These are phyloP conservation scores for Procavia capensis DNA, from an alignment of 2,113 vertebrate genomes.

Conservation along the genomic window DNA sequence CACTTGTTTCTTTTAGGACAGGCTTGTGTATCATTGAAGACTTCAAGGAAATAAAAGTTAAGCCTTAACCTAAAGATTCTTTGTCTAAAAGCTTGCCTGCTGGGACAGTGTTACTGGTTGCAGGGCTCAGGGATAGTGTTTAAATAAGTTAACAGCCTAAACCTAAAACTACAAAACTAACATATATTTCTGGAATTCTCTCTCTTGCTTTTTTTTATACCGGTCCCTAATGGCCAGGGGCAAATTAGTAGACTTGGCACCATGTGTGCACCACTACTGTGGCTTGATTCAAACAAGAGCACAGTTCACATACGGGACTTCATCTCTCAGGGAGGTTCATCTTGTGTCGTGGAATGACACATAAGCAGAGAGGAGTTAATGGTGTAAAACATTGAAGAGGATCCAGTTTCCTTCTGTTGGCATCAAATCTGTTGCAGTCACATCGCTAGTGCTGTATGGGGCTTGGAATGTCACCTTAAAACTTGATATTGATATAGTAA, in stretches of 20 bases:
- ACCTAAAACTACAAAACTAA: not conserved
- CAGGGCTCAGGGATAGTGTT: not conserved
- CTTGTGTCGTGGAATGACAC: no score
- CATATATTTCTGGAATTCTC: not conserved
- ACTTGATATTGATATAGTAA: not conserved
- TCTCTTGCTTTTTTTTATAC: not conserved
- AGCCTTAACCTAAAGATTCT: constrained; percentile 47
- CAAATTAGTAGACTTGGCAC: not conserved
- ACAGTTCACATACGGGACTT: not conserved
- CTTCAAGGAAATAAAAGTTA: constrained; percentile 60
- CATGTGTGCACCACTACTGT: not conserved
- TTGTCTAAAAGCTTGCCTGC: constrained; percentile 45
- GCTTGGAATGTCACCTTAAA: not conserved
- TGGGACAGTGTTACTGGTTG: constrained; percentile 20
- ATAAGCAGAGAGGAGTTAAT: not conserved
- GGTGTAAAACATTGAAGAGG: not conserved
- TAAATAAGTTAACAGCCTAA: not conserved
- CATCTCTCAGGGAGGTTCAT: not conserved
- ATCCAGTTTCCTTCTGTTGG: not conserved
- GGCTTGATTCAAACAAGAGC: not conserved
- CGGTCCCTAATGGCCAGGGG: not conserved
- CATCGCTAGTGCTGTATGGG: not conserved
- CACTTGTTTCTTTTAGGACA: constrained; percentile 46
- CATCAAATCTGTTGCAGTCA: not conserved
- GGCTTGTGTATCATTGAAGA: constrained; percentile 28